Conservation (phyloP, 92 coral and sea anemone genomes). For the Epizoanthus scotinus region DNA sequence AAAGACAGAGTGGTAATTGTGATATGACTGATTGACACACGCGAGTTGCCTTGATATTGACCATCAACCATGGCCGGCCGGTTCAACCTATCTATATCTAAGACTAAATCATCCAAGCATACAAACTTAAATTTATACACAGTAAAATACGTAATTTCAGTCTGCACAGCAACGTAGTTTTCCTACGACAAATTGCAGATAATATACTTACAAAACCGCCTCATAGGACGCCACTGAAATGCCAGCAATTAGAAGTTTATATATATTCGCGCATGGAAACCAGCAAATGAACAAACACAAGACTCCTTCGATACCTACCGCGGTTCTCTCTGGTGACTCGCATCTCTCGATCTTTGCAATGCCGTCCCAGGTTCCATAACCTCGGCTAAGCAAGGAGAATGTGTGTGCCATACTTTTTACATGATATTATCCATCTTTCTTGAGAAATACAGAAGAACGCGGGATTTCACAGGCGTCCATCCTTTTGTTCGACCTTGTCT, state of each 20-base stretch:
- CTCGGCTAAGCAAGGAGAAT: conserved; percentile 91
- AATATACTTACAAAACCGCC: neutral
- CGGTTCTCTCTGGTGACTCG: conserved; percentile 52
- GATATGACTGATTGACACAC: no score
- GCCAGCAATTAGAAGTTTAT: conserved; percentile 15
- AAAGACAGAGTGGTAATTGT: no score
- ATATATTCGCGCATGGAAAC: neutral
- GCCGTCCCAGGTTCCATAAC: conserved; percentile 98
- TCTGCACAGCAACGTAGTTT: no score
- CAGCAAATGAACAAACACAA: conserved; percentile 18
- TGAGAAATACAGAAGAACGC: neutral
- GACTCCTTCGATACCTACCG: conserved; percentile 29
- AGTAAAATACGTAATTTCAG: no score
- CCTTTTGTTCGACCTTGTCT: neutral
- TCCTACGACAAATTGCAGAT: no score
- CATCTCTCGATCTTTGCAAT: conserved; percentile 85
- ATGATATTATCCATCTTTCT: neutral
- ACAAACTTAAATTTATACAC: no score
- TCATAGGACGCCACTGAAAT: conserved; percentile 14
- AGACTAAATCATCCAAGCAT: no score
- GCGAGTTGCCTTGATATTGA: no score
- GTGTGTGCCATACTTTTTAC: conserved; percentile 39
- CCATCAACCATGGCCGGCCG: no score
- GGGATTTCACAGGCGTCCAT: neutral
- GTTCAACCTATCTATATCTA: no score